Base-by-base conservation (phyloP, 2,888 invertebrate species). In the Cristatella mucedo region DNA sequence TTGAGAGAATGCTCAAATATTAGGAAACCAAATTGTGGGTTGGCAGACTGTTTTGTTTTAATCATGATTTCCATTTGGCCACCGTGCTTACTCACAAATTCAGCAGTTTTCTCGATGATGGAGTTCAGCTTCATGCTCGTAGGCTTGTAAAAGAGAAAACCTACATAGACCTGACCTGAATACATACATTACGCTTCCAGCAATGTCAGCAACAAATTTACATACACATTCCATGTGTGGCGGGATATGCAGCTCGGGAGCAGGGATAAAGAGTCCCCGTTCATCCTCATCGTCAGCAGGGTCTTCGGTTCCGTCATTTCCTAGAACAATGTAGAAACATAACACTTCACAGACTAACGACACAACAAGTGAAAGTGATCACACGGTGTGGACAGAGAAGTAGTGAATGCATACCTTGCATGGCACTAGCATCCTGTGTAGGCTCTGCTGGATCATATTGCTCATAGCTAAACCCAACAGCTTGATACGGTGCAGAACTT, bases 41-140 rank as follows among this genome's bases (percentile, higher is more conserved):
- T 95, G 58, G 80, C 78, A 0, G 82, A 74, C 66, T 97, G 97
- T 68, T 95, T 97, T 3, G 93, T 85, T 68, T 95, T 95, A 50
- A 97, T 79, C 9, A 97, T 73, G 50, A 97, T 91, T 70, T 97
- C 97, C 93, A 97, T 93, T 69, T 97, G 97, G 5, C 79, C 75
- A 0, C 95, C 95, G 60, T 93, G 89, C 36, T 76, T 74, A 2
- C 67, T 66, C 11, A 73, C 67, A 53, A 73, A 74, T 29, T 50
- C 45, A 2, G 73, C 72, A 0, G 73, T 99, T 68, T 87, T 89
- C 59, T 91, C 89, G 54, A 97, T 89, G 46, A 95, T 82, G 11
- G 83, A 81, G 63, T 87, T 83, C 53, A 81, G 76, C 63, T 89
- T 91, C 55, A 78, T 73, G 3, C 80, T 79, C 48, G 78, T 77